These are phyloP conservation scores for Nautilus pompilius DNA, from an alignment of 1,140 invertebrate genomes.

Conservation along the genomic window DNA sequence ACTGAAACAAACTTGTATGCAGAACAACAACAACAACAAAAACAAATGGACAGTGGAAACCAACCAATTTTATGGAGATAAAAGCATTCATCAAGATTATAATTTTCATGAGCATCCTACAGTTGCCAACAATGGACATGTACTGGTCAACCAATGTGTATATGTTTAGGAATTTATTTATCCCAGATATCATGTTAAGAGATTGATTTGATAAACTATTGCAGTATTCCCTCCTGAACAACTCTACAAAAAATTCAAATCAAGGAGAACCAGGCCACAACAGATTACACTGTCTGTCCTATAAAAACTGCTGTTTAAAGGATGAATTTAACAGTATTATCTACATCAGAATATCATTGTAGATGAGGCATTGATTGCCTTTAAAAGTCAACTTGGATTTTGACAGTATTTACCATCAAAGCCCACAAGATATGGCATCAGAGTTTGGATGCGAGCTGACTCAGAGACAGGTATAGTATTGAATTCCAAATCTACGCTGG, in stretches of 20 bases:
- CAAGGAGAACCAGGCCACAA: not conserved
- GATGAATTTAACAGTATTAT: constrained; percentile 2
- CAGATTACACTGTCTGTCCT: constrained; percentile 1
- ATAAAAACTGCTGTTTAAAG: not conserved
- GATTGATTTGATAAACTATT: constrained; percentile 5
- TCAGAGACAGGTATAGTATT: constrained; percentile 7
- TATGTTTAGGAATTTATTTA: constrained; percentile 5
- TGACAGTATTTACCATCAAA: constrained; percentile 15
- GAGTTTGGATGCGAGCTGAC: constrained; percentile 11
- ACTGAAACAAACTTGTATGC: constrained; percentile 14
- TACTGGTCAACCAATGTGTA: constrained; percentile 3
- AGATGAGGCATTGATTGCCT: constrained; percentile 16
- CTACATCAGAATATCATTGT: constrained; percentile 6
- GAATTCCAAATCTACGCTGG: constrained; percentile 8
- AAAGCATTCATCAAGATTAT: constrained; percentile 1
- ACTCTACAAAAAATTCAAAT: not conserved
- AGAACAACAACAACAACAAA: not conserved
- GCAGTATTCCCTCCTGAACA: constrained; percentile 9
- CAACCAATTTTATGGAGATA: not conserved
- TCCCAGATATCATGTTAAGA: constrained; percentile 8
- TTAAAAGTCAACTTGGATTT: constrained; percentile 11
- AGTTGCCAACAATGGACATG: constrained; percentile 5
- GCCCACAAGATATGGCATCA: constrained; percentile 10
- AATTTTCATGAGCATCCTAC: constrained; percentile 5
- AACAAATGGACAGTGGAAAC: not conserved